phyloP scores from a whole-genome alignment of 53 echinoderm and acorn worm genomes.

The Actinopyga echinites region DNA sequence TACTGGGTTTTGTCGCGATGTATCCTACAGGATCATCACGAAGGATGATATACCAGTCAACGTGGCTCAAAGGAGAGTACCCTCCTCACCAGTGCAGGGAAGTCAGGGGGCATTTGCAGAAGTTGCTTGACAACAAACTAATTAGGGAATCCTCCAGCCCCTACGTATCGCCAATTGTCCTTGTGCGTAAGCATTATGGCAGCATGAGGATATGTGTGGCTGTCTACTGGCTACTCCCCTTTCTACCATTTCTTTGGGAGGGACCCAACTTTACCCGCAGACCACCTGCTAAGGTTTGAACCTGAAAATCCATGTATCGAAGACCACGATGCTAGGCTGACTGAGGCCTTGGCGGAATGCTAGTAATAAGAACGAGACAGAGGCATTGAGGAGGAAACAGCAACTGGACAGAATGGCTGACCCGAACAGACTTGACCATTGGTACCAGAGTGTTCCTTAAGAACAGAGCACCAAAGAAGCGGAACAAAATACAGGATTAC shows the following conservation, averaged over 20 bases:
- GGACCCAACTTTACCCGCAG: conserved; percentile 44
- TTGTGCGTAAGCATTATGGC: conserved; percentile 37
- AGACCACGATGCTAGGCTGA: conserved; percentile 36
- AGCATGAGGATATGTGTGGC: conserved; percentile 54
- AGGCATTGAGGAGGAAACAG: conserved; percentile 23
- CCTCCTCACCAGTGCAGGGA: conserved; percentile 54
- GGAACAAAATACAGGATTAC: conserved; percentile 51
- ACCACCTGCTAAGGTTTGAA: conserved; percentile 40
- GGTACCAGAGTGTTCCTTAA: conserved; percentile 58
- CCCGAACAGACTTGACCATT: conserved; percentile 20
- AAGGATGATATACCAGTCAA: conserved; percentile 18
- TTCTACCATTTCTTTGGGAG: conserved; percentile 63
- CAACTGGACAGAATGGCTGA: background rate
- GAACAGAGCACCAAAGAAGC: conserved; percentile 15
- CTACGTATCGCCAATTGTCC: conserved; percentile 40
- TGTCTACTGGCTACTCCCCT: conserved; percentile 55
- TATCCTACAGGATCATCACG: conserved; percentile 41
- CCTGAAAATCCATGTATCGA: conserved; percentile 35
- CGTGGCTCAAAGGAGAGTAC: conserved; percentile 54
- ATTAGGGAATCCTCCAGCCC: conserved; percentile 47
- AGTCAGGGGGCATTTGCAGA: conserved; percentile 34
- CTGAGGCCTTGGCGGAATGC: conserved; percentile 36
- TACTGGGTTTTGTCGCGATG: conserved; percentile 38
- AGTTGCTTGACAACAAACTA: background rate
- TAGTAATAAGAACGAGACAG: conserved; percentile 13